Evolutionary conservation across 2,888 invertebrate genomes (phyloP).

Genomic region (Horisme vitalbata): DNA sequence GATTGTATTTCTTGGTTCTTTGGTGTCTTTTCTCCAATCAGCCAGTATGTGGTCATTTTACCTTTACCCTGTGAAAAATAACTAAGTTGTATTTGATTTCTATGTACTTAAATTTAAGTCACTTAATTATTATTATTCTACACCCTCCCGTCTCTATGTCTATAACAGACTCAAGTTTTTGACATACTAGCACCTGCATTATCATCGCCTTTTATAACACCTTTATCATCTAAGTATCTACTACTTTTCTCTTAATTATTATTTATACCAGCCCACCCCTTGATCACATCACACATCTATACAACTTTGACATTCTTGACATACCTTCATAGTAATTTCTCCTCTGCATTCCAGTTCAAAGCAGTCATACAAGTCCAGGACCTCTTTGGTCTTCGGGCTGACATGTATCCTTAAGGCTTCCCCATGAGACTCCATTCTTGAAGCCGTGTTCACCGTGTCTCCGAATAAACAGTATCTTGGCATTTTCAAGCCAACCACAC

Average conservation of each 20-base stretch:
- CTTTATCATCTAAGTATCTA: too few species aligned
- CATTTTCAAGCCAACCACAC: slow-evolving; percentile 97
- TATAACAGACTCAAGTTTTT: too few species aligned
- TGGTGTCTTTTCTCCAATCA: slow-evolving; percentile 86
- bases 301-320: too few species aligned
- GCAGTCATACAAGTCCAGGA: slow-evolving; percentile 92
- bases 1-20: slow-evolving; percentile 40
- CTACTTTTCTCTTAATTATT: background rate
- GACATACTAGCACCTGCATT: too few species aligned
- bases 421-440: slow-evolving; percentile 95
- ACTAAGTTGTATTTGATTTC: too few species aligned
- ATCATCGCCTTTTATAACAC: too few species aligned
- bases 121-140: too few species aligned
- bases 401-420: slow-evolving; percentile 95
- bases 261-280: too few species aligned
- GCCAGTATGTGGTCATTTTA: slow-evolving; percentile 94
- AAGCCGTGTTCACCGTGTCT: slow-evolving; percentile 95
- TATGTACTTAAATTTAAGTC: too few species aligned
- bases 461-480: slow-evolving; percentile 96
- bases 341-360: slow-evolving; percentile 93
- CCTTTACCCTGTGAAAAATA: slow-evolving; percentile 90
- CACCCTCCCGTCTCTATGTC: too few species aligned
- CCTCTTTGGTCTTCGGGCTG: slow-evolving; percentile 92
- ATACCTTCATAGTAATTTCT: slow-evolving; percentile 95
- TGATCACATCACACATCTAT: too few species aligned